These are phyloP conservation scores for Auanema sp. DNA, from an alignment of 2,888 invertebrate species.

Conservation along the genomic window DNA sequence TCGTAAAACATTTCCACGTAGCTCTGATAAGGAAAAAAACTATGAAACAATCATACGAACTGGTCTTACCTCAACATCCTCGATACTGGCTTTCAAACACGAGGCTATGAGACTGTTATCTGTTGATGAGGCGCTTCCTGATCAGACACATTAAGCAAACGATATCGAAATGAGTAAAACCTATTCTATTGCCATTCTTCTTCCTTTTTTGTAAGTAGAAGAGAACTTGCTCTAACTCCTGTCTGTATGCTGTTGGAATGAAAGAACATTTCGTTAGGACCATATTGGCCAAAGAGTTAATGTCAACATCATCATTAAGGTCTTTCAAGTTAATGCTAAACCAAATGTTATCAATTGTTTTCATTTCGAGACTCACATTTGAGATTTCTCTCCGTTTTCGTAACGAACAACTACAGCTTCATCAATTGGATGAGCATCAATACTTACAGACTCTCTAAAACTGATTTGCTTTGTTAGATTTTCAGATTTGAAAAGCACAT, in stretches of 20 bases:
- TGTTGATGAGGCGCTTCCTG: conserved; percentile 41
- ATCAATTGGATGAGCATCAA: conserved; percentile 86
- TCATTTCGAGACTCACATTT: conserved; percentile 55
- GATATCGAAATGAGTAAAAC: neutral
- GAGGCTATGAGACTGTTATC: conserved; percentile 23
- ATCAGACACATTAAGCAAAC: too few relatives aligned
- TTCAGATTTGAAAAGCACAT: neutral
- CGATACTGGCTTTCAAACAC: conserved; percentile 30
- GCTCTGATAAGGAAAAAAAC: conserved; percentile 72
- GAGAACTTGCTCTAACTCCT: conserved; percentile 84
- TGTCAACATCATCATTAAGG: conserved; percentile 79
- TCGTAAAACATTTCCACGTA: conserved; percentile 96
- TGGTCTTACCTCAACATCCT: conserved; percentile 39
- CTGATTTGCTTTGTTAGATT: neutral
- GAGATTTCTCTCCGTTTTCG: conserved; percentile 67
- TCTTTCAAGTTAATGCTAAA: conserved; percentile 76
- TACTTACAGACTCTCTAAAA: conserved; percentile 26
- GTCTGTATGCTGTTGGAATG: conserved; percentile 79
- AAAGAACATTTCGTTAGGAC: conserved; percentile 80
- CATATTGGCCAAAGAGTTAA: conserved; percentile 78
- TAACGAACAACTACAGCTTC: conserved; percentile 84
- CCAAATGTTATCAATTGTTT: neutral
- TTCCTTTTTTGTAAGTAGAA: conserved; percentile 78
- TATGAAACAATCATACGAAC: neutral
- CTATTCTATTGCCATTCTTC: neutral